These are phyloP conservation scores for Venusia cambrica DNA, from an alignment of 2,888 invertebrate species.

Conservation along the genomic window DNA sequence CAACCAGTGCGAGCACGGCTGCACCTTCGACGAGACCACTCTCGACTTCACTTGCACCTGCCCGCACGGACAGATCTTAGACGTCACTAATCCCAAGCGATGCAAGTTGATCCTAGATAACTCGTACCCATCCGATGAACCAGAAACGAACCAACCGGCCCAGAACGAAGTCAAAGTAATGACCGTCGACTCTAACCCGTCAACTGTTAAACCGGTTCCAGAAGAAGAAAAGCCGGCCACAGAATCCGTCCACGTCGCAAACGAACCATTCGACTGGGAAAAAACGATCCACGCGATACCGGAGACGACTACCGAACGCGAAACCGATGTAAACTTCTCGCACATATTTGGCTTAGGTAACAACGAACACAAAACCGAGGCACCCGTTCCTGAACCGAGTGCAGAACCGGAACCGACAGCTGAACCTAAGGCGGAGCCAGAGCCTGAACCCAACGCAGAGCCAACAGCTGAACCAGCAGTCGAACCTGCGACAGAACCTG, in stretches of 20 bases:
- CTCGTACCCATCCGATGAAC: conserved; percentile 27
- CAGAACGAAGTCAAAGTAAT: conserved; percentile 38
- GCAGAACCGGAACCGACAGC: conserved; percentile 25
- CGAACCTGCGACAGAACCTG: conserved; percentile 34
- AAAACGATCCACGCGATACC: conserved; percentile 43
- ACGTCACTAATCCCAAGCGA: conserved; percentile 60
- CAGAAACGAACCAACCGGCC: conserved; percentile 32
- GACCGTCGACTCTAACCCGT: conserved; percentile 42
- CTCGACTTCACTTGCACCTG: conserved; percentile 86
- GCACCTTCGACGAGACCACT: conserved; percentile 83
- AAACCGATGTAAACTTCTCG: conserved; percentile 51
- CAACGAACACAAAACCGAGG: conserved; percentile 35
- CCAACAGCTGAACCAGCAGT: conserved; percentile 37
- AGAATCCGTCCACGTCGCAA: conserved; percentile 35
- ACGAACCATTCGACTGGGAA: conserved; percentile 56
- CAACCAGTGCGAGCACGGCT: conserved; percentile 84
- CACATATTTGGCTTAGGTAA: conserved; percentile 52
- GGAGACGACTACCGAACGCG: conserved; percentile 52
- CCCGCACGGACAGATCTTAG: conserved; percentile 71
- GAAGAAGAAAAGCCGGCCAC: conserved; percentile 47
- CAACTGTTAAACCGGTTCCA: conserved; percentile 41
- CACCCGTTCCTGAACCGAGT: conserved; percentile 27
- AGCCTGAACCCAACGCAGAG: conserved; percentile 35
- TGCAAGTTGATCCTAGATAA: conserved; percentile 61
- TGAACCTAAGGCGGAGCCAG: conserved; percentile 34